Percentiles rank a stretch among this genome's conserved stretches.
phyloP scores from a whole-genome alignment of 2,113 vertebrate species.

The Echinops telfairi region DNA sequence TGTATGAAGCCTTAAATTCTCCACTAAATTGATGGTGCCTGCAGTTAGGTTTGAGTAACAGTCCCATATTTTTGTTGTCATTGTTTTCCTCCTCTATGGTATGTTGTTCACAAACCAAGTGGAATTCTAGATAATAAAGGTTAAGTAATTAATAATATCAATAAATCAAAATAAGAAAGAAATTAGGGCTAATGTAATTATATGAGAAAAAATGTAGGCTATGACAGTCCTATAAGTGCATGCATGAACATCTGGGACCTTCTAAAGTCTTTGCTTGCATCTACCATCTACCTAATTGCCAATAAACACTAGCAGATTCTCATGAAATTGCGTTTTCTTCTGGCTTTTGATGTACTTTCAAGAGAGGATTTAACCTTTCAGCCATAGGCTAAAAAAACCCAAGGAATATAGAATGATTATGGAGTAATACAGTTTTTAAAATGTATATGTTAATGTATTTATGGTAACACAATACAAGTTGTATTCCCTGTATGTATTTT shows the following conservation, averaged over 20 bases:
- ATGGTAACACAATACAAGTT: background rate
- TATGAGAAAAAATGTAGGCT: too few relatives aligned
- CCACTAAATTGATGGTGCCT: background rate
- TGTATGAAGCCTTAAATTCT: background rate
- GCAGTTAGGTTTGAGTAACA: background rate
- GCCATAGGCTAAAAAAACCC: background rate
- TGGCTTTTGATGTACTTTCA: background rate
- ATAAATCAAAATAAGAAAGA: background rate
- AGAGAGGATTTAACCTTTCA: background rate
- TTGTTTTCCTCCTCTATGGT: background rate
- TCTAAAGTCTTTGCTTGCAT: background rate
- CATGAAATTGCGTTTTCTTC: background rate
- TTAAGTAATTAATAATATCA: background rate
- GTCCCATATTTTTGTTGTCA: background rate
- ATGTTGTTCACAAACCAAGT: background rate
- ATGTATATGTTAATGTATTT: slow-evolving; percentile 6
- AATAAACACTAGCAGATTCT: background rate
- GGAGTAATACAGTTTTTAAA: background rate
- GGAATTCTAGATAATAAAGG: background rate
- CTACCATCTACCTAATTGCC: background rate
- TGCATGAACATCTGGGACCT: background rate
- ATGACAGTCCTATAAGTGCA: background rate
- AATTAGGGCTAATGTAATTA: background rate
- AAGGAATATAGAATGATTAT: background rate
- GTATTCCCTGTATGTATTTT: background rate